A percentile compares a stretch with the other conserved stretches of the same genome.
Conservation (phyloP, 2,113 vertebrate species). For the Zosterops lateralis region DNA sequence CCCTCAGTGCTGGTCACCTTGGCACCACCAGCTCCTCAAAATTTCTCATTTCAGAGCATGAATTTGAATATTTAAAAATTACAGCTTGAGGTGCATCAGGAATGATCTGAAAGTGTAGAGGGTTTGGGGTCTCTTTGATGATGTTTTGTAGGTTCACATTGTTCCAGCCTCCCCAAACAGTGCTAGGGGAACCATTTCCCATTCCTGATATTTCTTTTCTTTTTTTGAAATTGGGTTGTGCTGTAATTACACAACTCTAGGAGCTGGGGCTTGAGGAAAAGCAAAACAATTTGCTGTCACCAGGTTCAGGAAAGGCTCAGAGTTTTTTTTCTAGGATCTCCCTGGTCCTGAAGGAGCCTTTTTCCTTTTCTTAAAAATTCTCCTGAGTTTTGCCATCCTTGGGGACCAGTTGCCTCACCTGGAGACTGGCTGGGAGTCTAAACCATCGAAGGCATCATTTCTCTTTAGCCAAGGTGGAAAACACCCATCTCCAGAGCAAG, state of each 20-base stretch:
- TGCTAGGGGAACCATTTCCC: not conserved
- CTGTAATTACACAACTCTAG: not conserved
- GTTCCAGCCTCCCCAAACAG: not conserved
- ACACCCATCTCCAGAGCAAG: not conserved
- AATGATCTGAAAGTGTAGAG: not conserved
- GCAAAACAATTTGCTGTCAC: not conserved
- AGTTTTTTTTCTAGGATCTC: not conserved
- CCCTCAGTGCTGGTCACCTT: not conserved
- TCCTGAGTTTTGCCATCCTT: not conserved
- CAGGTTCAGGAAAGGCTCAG: not conserved
- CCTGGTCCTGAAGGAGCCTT: not conserved
- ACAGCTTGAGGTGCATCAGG: not conserved
- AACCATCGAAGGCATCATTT: not conserved
- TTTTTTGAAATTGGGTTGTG: not conserved
- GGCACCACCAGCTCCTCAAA: not conserved
- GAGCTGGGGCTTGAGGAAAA: not conserved
- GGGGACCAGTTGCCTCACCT: not conserved
- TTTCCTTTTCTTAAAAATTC: not conserved
- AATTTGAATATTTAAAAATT: not conserved
- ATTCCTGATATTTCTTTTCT: not conserved
- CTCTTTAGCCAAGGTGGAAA: not conserved
- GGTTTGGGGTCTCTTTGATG: not conserved
- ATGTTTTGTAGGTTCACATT: accelerated
- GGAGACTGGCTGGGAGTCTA: too few species aligned
- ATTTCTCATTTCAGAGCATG: not conserved